Percentiles rank a stretch among this genome's conserved stretches.
Conservation (phyloP, 1,140 invertebrate species). For the Drosophila chauvacae region DNA sequence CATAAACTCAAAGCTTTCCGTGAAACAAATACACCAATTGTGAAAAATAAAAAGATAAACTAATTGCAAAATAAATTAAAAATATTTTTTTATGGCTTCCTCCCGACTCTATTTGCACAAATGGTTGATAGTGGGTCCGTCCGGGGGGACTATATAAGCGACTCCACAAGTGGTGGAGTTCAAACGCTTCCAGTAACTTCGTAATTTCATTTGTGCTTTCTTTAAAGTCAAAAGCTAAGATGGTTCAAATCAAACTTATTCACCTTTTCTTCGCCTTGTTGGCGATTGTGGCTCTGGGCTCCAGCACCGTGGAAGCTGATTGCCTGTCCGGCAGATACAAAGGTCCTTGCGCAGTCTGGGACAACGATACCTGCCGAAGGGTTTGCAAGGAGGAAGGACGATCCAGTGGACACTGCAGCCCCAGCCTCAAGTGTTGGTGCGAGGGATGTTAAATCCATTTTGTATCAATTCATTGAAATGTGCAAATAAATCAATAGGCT, state of each 20-base stretch:
- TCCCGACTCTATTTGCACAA: conserved; percentile 6
- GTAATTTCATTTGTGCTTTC: background rate
- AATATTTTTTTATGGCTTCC: background rate
- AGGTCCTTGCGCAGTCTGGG: conserved; percentile 29
- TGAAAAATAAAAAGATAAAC: conserved; percentile 2
- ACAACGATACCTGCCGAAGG: conserved; percentile 13
- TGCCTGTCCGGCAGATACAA: conserved; percentile 9
- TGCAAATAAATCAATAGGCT: background rate
- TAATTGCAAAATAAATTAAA: conserved; percentile 5
- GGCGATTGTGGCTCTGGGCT: background rate
- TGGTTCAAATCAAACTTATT: conserved; percentile 9
- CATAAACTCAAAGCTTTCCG: background rate
- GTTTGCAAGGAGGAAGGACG: conserved; percentile 20
- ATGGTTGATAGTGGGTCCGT: background rate
- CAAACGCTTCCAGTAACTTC: conserved; percentile 5
- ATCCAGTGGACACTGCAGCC: conserved; percentile 8
- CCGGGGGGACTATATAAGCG: background rate
- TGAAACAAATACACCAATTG: background rate
- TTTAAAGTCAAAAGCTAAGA: conserved; percentile 2
- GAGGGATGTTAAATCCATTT: conserved; percentile 9
- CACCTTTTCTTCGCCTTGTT: conserved; percentile 2
- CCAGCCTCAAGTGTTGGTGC: conserved; percentile 20
- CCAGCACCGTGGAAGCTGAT: background rate
- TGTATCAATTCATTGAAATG: background rate
- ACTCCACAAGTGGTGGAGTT: background rate